These are phyloP conservation scores for Labeo rohita DNA, from an alignment of 2,113 vertebrate species.

Conservation along the genomic window DNA sequence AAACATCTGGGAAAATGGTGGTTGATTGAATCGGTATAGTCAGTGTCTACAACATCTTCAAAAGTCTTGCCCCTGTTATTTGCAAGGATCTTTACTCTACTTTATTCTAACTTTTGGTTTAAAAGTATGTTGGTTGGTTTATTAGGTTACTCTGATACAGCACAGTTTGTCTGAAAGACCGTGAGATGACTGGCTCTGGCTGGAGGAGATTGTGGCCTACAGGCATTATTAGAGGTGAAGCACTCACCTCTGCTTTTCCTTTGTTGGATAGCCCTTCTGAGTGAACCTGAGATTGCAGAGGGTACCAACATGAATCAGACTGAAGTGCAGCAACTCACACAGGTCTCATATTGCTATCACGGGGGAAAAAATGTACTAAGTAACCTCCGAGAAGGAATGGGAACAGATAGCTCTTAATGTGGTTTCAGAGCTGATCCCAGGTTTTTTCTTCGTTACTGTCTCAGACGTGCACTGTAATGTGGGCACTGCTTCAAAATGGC, in stretches of 20 bases:
- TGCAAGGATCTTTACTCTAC: not conserved
- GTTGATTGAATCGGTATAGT: no score
- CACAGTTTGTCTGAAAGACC: not conserved
- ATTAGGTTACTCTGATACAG: not conserved
- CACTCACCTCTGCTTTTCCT: constrained; percentile 10
- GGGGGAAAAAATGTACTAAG: constrained; percentile 15
- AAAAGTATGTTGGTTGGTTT: not conserved
- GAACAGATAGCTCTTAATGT: not conserved
- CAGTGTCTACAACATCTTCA: not conserved
- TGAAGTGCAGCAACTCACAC: constrained; percentile 38
- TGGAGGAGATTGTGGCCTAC: constrained; percentile 14
- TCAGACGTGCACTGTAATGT: constrained; percentile 12
- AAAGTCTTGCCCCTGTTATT: not conserved
- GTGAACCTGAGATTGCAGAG: constrained; percentile 41
- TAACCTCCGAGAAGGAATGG: constrained; percentile 12
- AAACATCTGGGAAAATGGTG: not conserved
- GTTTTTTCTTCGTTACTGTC: constrained; percentile 19
- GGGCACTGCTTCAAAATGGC: not conserved
- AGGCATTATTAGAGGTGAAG: constrained; percentile 26
- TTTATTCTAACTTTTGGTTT: not conserved
- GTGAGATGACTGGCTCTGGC: constrained; percentile 10
- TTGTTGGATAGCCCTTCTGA: constrained; percentile 15
- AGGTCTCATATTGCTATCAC: constrained; percentile 5
- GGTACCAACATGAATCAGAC: constrained; percentile 31
- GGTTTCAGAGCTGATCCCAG: not conserved